Conservation (phyloP, 2,888 invertebrate species). For the Cremastinae sp. region DNA sequence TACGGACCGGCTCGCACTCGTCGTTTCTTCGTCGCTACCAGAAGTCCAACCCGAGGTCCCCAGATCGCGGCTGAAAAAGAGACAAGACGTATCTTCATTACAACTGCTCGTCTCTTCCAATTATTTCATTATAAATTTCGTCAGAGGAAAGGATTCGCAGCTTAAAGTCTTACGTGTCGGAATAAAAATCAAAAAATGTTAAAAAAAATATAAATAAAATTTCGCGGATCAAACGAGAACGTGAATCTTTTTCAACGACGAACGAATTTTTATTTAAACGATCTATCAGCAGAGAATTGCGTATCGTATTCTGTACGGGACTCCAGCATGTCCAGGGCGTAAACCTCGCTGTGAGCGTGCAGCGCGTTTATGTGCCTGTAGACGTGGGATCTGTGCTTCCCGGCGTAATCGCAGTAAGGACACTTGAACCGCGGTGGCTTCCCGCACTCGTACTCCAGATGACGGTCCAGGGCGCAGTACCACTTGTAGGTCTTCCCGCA, state of each 20-base stretch:
- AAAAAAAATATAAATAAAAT: too few species aligned
- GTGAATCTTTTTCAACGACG: too few species aligned
- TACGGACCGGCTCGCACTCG: background rate
- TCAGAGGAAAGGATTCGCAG: too few species aligned
- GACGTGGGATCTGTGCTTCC: slow-evolving; percentile 72
- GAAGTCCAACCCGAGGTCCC: slow-evolving; percentile 29
- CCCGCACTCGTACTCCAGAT: slow-evolving; percentile 77
- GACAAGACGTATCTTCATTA: slow-evolving; percentile 18
- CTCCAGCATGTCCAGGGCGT: slow-evolving; percentile 67
- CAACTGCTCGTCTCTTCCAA: slow-evolving; percentile 2
- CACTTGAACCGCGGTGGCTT: slow-evolving; percentile 75
- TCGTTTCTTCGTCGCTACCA: slow-evolving; percentile 29
- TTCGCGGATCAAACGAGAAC: too few species aligned
- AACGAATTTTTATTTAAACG: too few species aligned
- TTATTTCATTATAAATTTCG: background rate
- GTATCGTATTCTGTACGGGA: too few species aligned
- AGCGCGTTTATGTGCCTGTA: slow-evolving; percentile 70
- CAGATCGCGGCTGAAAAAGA: slow-evolving; percentile 44
- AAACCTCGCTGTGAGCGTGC: slow-evolving; percentile 67
- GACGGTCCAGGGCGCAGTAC: slow-evolving; percentile 70
- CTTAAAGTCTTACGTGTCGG: too few species aligned
- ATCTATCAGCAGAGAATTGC: too few species aligned
- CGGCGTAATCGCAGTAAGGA: slow-evolving; percentile 71
- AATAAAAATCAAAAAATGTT: too few species aligned
- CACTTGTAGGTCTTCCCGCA: slow-evolving; percentile 73